phyloP scores from a whole-genome alignment of 2,113 vertebrate genomes.

The Empidonax alnorum region DNA sequence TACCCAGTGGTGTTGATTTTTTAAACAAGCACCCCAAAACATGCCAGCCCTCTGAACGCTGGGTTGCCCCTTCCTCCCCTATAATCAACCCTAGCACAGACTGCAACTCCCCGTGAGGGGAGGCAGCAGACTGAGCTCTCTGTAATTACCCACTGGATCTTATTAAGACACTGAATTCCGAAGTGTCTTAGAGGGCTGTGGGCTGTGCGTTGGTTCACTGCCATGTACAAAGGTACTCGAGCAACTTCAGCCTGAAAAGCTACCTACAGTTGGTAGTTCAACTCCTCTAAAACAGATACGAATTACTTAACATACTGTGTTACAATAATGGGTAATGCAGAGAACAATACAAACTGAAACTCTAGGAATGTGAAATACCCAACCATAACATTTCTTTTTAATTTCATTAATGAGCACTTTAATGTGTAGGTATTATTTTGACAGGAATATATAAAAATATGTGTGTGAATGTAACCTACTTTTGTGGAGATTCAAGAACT shows the following conservation, averaged over 20 bases:
- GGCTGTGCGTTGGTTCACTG: neutral
- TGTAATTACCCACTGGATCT: slow-evolving; percentile 65
- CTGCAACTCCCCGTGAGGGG: neutral
- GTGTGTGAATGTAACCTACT: neutral
- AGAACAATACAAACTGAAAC: slow-evolving; percentile 11
- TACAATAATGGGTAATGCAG: neutral
- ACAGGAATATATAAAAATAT: neutral
- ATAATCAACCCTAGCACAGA: slow-evolving; percentile 13
- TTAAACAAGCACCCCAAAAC: slow-evolving; percentile 22
- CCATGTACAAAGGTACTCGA: slow-evolving; percentile 7
- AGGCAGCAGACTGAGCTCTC: slow-evolving; percentile 10
- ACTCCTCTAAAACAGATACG: neutral
- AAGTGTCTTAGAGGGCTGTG: slow-evolving; percentile 47
- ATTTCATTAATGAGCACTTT: neutral
- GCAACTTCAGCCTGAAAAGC: slow-evolving; percentile 59
- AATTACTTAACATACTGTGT: neutral
- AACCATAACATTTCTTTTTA: slow-evolving; percentile 29
- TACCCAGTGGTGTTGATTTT: neutral
- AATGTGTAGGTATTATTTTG: neutral
- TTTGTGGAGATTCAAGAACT: neutral
- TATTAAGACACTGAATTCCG: slow-evolving; percentile 52
- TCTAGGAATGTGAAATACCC: slow-evolving; percentile 20
- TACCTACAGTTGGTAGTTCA: neutral
- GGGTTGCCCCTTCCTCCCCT: neutral
- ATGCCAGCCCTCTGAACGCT: neutral